Evolutionary conservation across 2,888 invertebrate genomes (phyloP).

Genomic region (Choreutis nemorana): DNA sequence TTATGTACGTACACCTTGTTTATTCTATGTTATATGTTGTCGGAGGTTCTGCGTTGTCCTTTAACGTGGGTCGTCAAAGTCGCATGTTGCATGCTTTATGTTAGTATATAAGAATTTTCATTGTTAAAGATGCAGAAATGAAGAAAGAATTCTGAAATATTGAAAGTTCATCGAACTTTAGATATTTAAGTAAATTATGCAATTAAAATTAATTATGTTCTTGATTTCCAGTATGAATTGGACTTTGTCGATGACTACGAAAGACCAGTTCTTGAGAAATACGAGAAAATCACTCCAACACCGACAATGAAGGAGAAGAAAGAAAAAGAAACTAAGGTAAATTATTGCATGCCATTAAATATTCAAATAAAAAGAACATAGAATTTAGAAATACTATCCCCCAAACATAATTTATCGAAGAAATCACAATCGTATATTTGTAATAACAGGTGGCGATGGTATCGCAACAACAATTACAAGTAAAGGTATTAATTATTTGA

Average conservation of each 20-base stretch:
- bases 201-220: neutral
- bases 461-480: constrained; percentile 38
- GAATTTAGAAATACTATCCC: neutral
- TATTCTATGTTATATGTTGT: constrained; percentile 6
- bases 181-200: no score
- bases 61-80: constrained; percentile 23
- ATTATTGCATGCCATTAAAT: neutral
- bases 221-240: constrained; percentile 39
- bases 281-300: constrained; percentile 67
- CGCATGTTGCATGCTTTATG: constrained; percentile 40
- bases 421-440: neutral
- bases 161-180: no score
- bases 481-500: constrained; percentile 52
- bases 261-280: constrained; percentile 75
- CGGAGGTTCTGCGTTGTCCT: constrained; percentile 7
- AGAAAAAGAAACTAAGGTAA: constrained; percentile 49
- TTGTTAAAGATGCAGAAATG: no score
- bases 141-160: no score
- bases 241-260: constrained; percentile 76
- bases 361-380: neutral
- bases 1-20: constrained; percentile 22
- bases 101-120: no score
- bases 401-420: neutral
- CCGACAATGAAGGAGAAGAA: constrained; percentile 51
- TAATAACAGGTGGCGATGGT: constrained; percentile 38